phyloP scores from a whole-genome alignment of 1,140 invertebrate species.

The Platyscapa corneri region DNA sequence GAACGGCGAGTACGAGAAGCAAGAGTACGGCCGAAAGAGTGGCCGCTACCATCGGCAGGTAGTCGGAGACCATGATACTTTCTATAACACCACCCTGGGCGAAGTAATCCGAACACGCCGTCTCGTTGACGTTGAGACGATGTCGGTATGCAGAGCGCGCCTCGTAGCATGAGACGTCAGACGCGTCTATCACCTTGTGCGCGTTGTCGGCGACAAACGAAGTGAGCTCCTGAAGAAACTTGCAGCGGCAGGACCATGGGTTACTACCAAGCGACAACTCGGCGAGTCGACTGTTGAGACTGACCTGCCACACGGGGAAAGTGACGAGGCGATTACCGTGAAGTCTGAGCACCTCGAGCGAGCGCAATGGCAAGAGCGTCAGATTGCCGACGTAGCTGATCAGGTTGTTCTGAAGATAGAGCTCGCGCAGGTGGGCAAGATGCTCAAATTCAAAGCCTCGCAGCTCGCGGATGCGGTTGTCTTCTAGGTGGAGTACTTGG shows the following conservation, averaged over 20 bases:
- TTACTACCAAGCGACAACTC: constrained; percentile 86
- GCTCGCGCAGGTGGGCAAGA: constrained; percentile 84
- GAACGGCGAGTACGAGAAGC: constrained; percentile 82
- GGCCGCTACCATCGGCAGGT: constrained; percentile 88
- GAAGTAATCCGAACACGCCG: constrained; percentile 88
- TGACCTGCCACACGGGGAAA: constrained; percentile 89
- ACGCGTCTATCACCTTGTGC: constrained; percentile 84
- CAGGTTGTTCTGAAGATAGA: constrained; percentile 91
- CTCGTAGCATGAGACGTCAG: constrained; percentile 87
- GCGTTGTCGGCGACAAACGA: constrained; percentile 88
- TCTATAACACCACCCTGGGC: constrained; percentile 88
- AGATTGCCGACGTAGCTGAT: constrained; percentile 86
- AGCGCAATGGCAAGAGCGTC: constrained; percentile 85
- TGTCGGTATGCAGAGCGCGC: constrained; percentile 82
- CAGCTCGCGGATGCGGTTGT: constrained; percentile 86
- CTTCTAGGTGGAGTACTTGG: constrained; percentile 87
- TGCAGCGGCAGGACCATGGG: constrained; percentile 92
- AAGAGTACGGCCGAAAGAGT: constrained; percentile 84
- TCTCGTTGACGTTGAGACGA: constrained; percentile 86
- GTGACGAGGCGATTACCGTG: constrained; percentile 89
- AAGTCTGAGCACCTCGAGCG: constrained; percentile 86
- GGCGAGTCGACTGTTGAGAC: constrained; percentile 81
- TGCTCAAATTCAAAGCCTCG: constrained; percentile 94
- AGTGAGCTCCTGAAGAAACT: constrained; percentile 89
- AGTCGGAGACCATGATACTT: constrained; percentile 87